Percentiles rank a stretch among this genome's conserved stretches.
phyloP scores from a whole-genome alignment of 2,888 invertebrate species.

The Nomada fabriciana region DNA sequence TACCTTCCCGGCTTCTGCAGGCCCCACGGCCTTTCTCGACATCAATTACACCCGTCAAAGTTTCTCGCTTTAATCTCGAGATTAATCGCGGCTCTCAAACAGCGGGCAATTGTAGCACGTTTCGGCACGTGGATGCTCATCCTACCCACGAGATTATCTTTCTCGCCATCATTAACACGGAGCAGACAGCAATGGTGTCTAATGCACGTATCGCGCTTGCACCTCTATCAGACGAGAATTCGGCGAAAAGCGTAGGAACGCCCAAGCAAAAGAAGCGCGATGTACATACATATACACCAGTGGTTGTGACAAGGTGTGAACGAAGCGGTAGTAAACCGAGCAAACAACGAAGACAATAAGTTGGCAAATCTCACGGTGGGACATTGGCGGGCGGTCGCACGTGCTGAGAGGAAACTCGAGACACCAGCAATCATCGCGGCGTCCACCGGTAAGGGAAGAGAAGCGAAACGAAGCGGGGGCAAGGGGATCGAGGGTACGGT shows the following conservation, averaged over 20 bases:
- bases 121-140: slow-evolving; percentile 69
- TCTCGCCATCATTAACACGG: slow-evolving; percentile 47
- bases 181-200: not conserved
- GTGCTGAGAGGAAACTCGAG: slow-evolving; percentile 81
- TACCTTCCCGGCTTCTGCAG: slow-evolving; percentile 63
- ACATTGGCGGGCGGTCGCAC: slow-evolving; percentile 72
- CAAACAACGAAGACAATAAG: slow-evolving; percentile 77
- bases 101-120: slow-evolving; percentile 56
- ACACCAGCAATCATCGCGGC: slow-evolving; percentile 79
- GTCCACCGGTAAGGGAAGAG: slow-evolving; percentile 48
- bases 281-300: not conserved
- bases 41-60: slow-evolving; percentile 74
- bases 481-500: slow-evolving; percentile 1
- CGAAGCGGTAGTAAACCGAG: slow-evolving; percentile 66
- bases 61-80: slow-evolving; percentile 75
- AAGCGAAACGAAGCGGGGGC: not conserved
- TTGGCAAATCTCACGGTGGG: slow-evolving; percentile 53
- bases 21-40: slow-evolving; percentile 54
- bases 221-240: no score
- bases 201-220: not conserved
- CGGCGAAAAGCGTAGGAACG: no score
- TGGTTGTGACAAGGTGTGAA: slow-evolving; percentile 28
- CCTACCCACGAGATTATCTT: slow-evolving; percentile 41
- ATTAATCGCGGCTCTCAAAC: slow-evolving; percentile 73
- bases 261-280: not conserved